Evolutionary conservation across 2,113 vertebrate genomes (phyloP).

Genomic region (Callipepla californica): DNA sequence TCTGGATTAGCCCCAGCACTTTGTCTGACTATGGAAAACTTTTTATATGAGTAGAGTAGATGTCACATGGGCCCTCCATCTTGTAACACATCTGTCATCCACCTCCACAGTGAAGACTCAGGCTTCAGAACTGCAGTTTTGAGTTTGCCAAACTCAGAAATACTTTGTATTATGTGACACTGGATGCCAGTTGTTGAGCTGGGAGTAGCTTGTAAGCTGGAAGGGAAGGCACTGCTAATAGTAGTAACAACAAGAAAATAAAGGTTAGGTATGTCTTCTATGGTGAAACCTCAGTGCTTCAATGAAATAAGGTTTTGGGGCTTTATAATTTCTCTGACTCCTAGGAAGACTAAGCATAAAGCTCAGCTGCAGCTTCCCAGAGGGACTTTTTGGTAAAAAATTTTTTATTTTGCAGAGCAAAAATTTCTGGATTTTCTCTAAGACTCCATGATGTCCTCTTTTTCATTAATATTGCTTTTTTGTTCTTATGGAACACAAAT

Average conservation of each 20-base stretch:
- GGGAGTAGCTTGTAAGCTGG: neutral
- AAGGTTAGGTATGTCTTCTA: neutral
- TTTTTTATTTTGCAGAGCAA: neutral
- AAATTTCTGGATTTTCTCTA: neutral
- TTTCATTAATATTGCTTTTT: neutral
- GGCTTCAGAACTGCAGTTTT: neutral
- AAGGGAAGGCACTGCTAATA: neutral
- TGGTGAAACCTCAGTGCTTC: neutral
- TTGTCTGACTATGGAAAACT: neutral
- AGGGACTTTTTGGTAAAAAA: neutral
- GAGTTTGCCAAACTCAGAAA: neutral
- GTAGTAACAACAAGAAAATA: neutral
- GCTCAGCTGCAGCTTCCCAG: neutral
- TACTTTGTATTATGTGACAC: neutral
- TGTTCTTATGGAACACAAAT: neutral
- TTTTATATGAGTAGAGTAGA: neutral
- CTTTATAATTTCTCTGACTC: neutral
- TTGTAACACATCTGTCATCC: neutral
- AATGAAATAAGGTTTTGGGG: neutral
- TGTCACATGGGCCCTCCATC: neutral
- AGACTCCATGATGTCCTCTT: neutral
- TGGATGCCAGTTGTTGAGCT: neutral
- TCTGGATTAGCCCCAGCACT: neutral
- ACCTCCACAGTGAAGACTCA: neutral
- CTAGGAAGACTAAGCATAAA: neutral